These are phyloP conservation scores for Thymallus thymallus DNA, from an alignment of 2,113 vertebrate genomes.

Conservation along the genomic window DNA sequence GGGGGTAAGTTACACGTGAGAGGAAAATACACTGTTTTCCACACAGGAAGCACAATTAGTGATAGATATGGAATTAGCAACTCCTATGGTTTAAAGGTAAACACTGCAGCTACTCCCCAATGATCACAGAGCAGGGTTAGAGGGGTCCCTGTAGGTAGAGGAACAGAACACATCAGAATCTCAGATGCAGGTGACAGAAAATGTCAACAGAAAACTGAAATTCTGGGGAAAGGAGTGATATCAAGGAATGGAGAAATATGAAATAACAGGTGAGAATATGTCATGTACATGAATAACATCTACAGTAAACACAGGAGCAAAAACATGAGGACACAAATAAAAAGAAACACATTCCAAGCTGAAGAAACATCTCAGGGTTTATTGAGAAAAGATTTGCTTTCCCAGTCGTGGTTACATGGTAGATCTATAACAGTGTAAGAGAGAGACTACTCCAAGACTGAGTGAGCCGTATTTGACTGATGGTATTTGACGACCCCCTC, in stretches of 20 bases:
- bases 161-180: not conserved
- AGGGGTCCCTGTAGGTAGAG: not conserved
- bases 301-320: constrained; percentile 5
- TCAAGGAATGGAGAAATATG: constrained; percentile 24
- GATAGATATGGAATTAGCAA: constrained; percentile 52
- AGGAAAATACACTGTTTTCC: constrained; percentile 60
- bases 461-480: constrained; percentile 42
- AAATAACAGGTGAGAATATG: constrained; percentile 4
- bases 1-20: constrained; percentile 57
- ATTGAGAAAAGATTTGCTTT: constrained; percentile 51
- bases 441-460: constrained; percentile 45
- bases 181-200: constrained; percentile 47
- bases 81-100: constrained; percentile 49
- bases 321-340: not conserved
- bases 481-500: too few species aligned
- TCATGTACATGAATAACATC: not conserved
- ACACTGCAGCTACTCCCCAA: constrained; percentile 29
- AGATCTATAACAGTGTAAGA: constrained; percentile 45
- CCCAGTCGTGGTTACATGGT: constrained; percentile 36
- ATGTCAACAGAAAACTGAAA: constrained; percentile 43
- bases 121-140: not conserved
- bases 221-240: constrained; percentile 17
- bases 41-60: constrained; percentile 67
- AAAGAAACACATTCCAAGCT: not conserved
- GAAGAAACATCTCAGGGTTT: constrained; percentile 51